Base-by-base conservation (phyloP, 2,888 invertebrate species). In the Liposcelis brunnea region DNA sequence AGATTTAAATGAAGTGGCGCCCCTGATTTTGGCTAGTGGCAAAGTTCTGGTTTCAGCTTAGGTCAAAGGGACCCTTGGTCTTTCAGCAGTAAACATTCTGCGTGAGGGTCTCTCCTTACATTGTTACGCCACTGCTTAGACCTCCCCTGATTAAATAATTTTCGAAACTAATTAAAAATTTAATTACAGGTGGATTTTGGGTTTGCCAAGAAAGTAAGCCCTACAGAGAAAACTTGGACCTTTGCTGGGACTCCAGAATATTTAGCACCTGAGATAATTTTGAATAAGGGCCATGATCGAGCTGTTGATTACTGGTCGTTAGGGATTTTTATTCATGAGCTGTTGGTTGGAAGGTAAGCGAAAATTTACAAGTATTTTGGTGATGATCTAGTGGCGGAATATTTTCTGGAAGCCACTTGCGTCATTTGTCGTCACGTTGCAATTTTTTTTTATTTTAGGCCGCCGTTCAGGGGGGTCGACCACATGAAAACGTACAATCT, bases 161-260 rank as follows among this genome's bases (percentile, higher is more conserved):
- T n/a, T n/a, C n/a, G n/a, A n/a, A n/a, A n/a, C n/a, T n/a, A n/a
- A n/a, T n/a, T n/a, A n/a, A n/a, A n/a, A n/a, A n/a, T n/a, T n/a
- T n/a, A n/a, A n/a, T n/a, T n/a, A 36, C 52, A 80, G 76, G 84
- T 84, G 19, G 93, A 94, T 62, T 94, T 94, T 63, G 93, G 94
- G 10, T 94, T 93, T 61, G 89, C 91, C 14, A 93, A 93, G 61
- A 75, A 77, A 55, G 71, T 94, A 48, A 72, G 78, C 0, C 66
- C 74, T 2, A 80, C 82, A 47, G 71, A 75, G 48, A 90, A 89
- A 64, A 91, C 93, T 0, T 93, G 86, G 76, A 93, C 93, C 0
- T 94, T 94, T 64, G 93, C 91, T 43, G 94, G 94, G 10, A 94
- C 93, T 0, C 91, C 91, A 0, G 89, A 91, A 60, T 86, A 86